Percentiles rank a stretch among this genome's conserved stretches.
These are phyloP conservation scores for Girardinichthys multiradiatus DNA, from an alignment of 2,113 vertebrate species.

Conservation along the genomic window DNA sequence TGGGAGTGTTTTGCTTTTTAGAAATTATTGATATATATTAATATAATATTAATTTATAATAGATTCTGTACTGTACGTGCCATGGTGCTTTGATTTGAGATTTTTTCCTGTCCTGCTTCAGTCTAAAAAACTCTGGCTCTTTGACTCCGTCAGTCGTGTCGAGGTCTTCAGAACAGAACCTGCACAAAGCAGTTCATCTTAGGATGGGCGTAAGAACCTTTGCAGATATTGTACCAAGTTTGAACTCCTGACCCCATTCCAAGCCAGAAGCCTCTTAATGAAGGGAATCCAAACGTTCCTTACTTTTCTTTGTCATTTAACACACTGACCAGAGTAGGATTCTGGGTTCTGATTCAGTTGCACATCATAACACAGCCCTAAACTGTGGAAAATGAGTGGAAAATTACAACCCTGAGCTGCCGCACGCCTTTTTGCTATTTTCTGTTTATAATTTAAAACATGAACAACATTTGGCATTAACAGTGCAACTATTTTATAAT, in stretches of 20 bases:
- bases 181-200: background rate
- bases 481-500: background rate
- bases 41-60: too few relatives aligned
- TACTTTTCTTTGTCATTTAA: conserved; percentile 30
- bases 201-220: background rate
- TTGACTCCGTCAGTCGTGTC: too few relatives aligned
- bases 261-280: conserved; percentile 26
- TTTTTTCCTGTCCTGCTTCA: too few relatives aligned
- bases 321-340: conserved; percentile 18
- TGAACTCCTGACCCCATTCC: conserved; percentile 46
- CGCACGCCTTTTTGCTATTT: too few relatives aligned
- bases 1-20: too few relatives aligned
- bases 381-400: background rate
- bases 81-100: too few relatives aligned
- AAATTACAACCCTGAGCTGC: background rate
- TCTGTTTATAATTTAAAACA: background rate
- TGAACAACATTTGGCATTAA: background rate
- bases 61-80: too few relatives aligned
- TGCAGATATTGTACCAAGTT: conserved; percentile 9
- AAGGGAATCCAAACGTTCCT: conserved; percentile 13
- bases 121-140: too few relatives aligned
- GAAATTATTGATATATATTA: too few relatives aligned
- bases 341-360: background rate
- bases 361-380: background rate
- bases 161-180: background rate